Evolutionary conservation across 1,140 invertebrate species (phyloP).

Genomic region (Magallana gigas): DNA sequence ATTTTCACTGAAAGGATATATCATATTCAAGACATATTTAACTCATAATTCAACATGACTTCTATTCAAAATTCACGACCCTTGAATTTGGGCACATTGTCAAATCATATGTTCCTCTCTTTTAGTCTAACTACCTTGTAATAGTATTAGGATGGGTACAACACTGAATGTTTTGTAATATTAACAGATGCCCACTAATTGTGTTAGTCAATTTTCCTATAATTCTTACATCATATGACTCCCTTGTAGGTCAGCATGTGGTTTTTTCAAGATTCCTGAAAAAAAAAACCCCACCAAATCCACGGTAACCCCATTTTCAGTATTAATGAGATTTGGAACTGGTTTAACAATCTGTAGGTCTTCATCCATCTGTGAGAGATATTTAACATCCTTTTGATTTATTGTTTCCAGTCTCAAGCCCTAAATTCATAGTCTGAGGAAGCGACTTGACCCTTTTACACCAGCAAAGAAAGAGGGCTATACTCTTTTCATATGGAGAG

Average conservation of each 20-base stretch:
- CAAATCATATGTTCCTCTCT: too few species aligned
- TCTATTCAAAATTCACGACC: not conserved
- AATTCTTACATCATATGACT: not conserved
- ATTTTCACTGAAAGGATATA: too few species aligned
- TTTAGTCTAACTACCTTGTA: too few species aligned
- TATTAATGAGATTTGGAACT: slow-evolving; percentile 28
- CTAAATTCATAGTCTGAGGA: not conserved
- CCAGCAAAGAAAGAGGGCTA: not conserved
- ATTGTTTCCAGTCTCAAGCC: not conserved
- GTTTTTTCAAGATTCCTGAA: not conserved
- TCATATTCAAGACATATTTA: too few species aligned
- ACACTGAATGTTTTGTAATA: not conserved
- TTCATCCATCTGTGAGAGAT: slow-evolving; percentile 17
- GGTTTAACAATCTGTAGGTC: not conserved
- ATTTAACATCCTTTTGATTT: not conserved
- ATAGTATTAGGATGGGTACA: not conserved
- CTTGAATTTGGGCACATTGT: not conserved
- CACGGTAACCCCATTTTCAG: not conserved
- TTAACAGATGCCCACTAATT: slow-evolving; percentile 13
- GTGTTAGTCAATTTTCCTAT: not conserved
- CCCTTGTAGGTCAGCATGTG: not conserved
- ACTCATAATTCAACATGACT: too few species aligned
- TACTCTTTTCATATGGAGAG: slow-evolving; percentile 19
- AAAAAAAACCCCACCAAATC: not conserved
- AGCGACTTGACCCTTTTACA: slow-evolving; percentile 1